Conservation (phyloP, 2,797 vertebrate species). For the Ibycter americanus region DNA sequence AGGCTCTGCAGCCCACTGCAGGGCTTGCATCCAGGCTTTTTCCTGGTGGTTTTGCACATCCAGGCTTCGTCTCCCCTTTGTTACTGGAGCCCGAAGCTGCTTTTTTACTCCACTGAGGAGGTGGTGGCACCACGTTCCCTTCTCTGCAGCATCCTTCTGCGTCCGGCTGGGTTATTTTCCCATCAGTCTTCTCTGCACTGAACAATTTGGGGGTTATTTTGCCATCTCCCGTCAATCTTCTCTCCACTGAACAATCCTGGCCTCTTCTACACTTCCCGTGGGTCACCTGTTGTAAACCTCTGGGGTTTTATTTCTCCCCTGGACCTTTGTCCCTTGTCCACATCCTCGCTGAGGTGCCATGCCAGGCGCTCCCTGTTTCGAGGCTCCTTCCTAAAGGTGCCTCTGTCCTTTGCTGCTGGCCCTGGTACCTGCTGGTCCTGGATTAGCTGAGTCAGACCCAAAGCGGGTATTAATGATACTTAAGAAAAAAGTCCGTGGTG, state of each 20-base stretch:
- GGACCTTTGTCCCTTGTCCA: not conserved
- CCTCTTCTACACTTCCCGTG: fast-evolving
- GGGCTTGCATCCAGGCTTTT: not conserved
- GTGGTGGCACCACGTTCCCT: not conserved
- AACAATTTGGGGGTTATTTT: not conserved
- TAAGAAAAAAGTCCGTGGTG: not conserved
- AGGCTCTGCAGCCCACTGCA: not conserved
- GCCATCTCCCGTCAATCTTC: not conserved
- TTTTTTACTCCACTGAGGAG: not conserved
- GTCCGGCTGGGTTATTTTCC: not conserved
- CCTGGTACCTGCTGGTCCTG: not conserved
- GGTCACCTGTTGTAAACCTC: not conserved
- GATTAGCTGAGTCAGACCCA: not conserved
- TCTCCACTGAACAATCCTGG: not conserved
- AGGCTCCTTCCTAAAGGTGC: not conserved
- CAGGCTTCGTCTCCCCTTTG: not conserved
- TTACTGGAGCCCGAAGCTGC: fast-evolving
- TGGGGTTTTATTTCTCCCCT: not conserved
- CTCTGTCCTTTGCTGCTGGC: not conserved
- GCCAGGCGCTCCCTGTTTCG: not conserved
- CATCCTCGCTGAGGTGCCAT: not conserved
- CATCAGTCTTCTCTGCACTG: not conserved
- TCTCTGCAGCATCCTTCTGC: not conserved
- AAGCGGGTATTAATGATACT: not conserved
- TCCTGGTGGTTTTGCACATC: not conserved